Evolutionary conservation across 2,797 vertebrate genomes (phyloP), one percentile per base, ranked within the genome.

Genomic region (Ispidina picta): DNA sequence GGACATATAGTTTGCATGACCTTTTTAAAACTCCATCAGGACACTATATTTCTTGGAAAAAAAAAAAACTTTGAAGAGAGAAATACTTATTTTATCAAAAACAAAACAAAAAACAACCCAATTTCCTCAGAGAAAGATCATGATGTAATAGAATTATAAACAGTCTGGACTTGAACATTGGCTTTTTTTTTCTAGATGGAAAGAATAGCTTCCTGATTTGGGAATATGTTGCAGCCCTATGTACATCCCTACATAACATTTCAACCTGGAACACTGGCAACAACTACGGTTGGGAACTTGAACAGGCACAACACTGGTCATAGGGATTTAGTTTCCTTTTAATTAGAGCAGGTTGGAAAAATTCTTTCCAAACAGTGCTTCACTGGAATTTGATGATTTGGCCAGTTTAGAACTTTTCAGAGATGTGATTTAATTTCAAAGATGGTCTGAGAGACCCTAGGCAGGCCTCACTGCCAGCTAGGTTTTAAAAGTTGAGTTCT

Each of bases 361-460:
- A 65, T 20, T 65, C 31, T 69, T 63, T 37, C 49, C 65, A 51
- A 93, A 69, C 10, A 62, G 19, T 3, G 8, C 78, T 92, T 87
- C 31, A 33, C 1, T 74, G 66, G 73, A 91, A 86, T 86, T 59
- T 78, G 90, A 72, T 48, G 9, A 87, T 85, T 83, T 92, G 55
- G 51, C 43, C 64, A 75, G 60, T 81, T 70, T 15, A 74, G 62
- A 94, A 69, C 17, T 55, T 80, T 85, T 89, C 59, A 66, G 41
- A 86, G 92, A 68, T 13, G 7, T 23, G 33, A 33, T 82, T 88
- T 77, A 71, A 71, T 83, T 96, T 92, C 64, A 80, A 93, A 86
- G 68, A 59, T 2, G 1, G 22, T 65, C 31, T 71, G 62, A 77
- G 51, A 93, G 43, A 80, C 29, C 17, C 31, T 59, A 81, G 20